phyloP scores from a whole-genome alignment of 1,140 invertebrate genomes.

The Neodiprion lecontei region DNA sequence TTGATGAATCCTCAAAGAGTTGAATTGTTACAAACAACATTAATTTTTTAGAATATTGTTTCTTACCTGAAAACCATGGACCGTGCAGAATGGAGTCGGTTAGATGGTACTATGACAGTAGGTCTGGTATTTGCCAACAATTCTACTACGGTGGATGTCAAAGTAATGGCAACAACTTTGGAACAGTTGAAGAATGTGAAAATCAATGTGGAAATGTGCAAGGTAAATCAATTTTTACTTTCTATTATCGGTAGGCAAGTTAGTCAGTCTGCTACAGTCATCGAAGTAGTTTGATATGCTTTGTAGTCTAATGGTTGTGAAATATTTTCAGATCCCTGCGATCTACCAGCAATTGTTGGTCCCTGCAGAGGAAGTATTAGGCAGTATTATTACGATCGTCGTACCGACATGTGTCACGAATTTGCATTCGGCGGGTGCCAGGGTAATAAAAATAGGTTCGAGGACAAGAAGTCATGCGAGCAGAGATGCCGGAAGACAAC shows the following conservation, averaged over 20 bases:
- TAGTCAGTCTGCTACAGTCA: constrained; percentile 14
- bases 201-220: constrained; percentile 75
- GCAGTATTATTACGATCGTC: constrained; percentile 78
- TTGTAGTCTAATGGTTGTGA: background rate
- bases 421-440: constrained; percentile 76
- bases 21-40: constrained; percentile 6
- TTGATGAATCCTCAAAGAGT: too few relatives aligned
- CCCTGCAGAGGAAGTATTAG: constrained; percentile 72
- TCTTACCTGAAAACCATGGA: constrained; percentile 71
- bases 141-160: constrained; percentile 86
- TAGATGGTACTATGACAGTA: constrained; percentile 82
- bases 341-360: constrained; percentile 74
- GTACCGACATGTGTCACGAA: constrained; percentile 69
- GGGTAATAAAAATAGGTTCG: constrained; percentile 75
- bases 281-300: constrained; percentile 9
- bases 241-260: constrained; percentile 2
- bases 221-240: constrained; percentile 55
- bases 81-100: constrained; percentile 68
- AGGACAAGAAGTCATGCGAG: constrained; percentile 60
- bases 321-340: constrained; percentile 69
- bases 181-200: constrained; percentile 78
- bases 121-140: constrained; percentile 78
- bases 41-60: constrained; percentile 72
- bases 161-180: constrained; percentile 88
- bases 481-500: constrained; percentile 39